phyloP scores from a whole-genome alignment of 1,140 invertebrate genomes.

The Platorchestia sp. region DNA sequence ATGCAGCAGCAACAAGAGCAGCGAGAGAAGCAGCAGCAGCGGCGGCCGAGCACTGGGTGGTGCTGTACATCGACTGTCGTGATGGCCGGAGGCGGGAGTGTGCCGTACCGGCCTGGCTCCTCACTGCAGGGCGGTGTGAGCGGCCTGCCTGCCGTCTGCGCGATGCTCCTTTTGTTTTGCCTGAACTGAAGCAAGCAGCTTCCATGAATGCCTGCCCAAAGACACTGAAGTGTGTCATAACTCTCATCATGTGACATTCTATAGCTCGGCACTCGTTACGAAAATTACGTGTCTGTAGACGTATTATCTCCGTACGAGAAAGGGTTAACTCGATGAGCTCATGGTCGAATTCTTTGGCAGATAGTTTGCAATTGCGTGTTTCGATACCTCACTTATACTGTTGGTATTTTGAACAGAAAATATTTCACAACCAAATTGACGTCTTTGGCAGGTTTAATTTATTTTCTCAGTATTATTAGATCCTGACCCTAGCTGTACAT shows the following conservation, averaged over 20 bases:
- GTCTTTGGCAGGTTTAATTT: not conserved
- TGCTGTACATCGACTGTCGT: not conserved
- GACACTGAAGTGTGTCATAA: not conserved
- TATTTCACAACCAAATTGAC: not conserved
- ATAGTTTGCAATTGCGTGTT: not conserved
- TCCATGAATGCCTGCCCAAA: not conserved
- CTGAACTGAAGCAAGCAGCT: not conserved
- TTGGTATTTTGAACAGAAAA: not conserved
- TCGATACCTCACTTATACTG: not conserved
- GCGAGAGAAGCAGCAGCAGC: too few species aligned
- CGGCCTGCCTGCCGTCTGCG: not conserved
- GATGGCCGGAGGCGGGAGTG: not conserved
- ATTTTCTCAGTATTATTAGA: not conserved
- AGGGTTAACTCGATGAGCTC: not conserved
- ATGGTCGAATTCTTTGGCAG: not conserved
- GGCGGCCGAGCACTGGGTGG: too few species aligned
- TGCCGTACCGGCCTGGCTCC: slow-evolving; percentile 9
- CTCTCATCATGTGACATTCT: not conserved
- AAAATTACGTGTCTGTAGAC: not conserved
- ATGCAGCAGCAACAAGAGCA: not conserved
- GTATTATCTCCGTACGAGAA: not conserved
- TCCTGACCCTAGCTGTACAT: not conserved
- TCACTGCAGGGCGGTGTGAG: not conserved
- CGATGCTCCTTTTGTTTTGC: slow-evolving; percentile 15
- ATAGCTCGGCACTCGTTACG: not conserved